Percentiles rank a stretch among this genome's conserved stretches.
Conservation (phyloP, 2,113 vertebrate genomes). For the Boulengeromyrus knoepffleri region DNA sequence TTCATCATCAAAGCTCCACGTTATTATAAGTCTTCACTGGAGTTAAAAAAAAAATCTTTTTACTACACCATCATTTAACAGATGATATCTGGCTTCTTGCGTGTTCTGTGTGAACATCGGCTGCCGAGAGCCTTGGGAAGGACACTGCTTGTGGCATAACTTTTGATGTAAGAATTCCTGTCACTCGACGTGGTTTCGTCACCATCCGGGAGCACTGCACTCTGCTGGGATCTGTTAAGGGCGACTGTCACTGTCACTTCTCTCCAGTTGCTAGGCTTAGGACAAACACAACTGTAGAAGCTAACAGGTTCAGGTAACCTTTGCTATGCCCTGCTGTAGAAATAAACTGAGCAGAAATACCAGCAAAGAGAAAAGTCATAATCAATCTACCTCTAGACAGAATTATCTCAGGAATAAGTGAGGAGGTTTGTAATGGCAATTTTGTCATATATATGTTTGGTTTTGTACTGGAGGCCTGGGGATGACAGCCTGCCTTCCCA, state of each 20-base stretch:
- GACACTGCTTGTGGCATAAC: neutral
- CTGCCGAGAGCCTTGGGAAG: neutral
- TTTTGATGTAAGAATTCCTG: neutral
- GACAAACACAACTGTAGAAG: neutral
- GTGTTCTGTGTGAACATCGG: neutral
- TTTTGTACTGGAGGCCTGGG: neutral
- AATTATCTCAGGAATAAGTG: neutral
- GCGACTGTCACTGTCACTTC: neutral
- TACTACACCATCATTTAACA: neutral
- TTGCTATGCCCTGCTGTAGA: neutral
- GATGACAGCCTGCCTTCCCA: neutral
- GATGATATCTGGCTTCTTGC: neutral
- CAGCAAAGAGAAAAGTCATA: neutral
- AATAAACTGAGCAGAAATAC: neutral
- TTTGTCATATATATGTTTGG: neutral
- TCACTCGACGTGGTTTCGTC: neutral
- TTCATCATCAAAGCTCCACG: neutral
- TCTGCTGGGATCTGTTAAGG: neutral
- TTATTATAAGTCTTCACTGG: neutral
- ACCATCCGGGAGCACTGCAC: neutral
- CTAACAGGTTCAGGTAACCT: neutral
- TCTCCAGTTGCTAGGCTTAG: neutral
- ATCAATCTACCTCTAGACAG: neutral
- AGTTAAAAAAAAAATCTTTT: neutral
- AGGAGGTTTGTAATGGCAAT: neutral